These are phyloP conservation scores for Chamaetylas fuelleborni DNA, from an alignment of 2,113 vertebrate species.

Conservation along the genomic window DNA sequence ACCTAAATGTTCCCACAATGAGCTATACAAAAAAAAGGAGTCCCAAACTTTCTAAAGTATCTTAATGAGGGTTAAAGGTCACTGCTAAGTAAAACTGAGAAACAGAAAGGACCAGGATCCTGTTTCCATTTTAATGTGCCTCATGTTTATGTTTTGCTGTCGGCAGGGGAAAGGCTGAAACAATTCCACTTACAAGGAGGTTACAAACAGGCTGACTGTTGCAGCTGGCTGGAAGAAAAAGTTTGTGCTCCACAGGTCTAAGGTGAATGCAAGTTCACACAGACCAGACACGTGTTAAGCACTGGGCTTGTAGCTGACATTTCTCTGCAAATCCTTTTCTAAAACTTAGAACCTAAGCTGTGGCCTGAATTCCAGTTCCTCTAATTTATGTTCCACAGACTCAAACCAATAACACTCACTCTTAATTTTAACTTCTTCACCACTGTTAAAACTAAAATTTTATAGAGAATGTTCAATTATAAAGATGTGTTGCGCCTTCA, in stretches of 20 bases:
- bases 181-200: slow-evolving; percentile 74
- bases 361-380: neutral
- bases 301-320: neutral
- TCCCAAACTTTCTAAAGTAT: slow-evolving; percentile 70
- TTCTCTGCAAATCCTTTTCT: slow-evolving; percentile 21
- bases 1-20: slow-evolving; percentile 74
- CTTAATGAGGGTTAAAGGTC: slow-evolving; percentile 82
- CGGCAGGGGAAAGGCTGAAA: slow-evolving; percentile 73
- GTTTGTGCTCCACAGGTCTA: slow-evolving; percentile 17
- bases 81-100: slow-evolving; percentile 77
- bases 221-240: slow-evolving; percentile 71
- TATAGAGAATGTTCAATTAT: neutral
- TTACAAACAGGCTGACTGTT: slow-evolving; percentile 62
- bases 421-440: slow-evolving; percentile 58
- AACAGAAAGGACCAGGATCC: slow-evolving; percentile 77
- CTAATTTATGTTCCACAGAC: neutral
- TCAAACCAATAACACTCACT: neutral
- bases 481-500: neutral
- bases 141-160: slow-evolving; percentile 78
- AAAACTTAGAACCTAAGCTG: slow-evolving; percentile 28
- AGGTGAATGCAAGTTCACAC: slow-evolving; percentile 64
- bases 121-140: slow-evolving; percentile 82
- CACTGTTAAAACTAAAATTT: neutral
- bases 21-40: slow-evolving; percentile 57
- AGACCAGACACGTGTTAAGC: slow-evolving; percentile 46